phyloP scores from a whole-genome alignment of 2,888 invertebrate species.

The Lampropteryx suffumata region DNA sequence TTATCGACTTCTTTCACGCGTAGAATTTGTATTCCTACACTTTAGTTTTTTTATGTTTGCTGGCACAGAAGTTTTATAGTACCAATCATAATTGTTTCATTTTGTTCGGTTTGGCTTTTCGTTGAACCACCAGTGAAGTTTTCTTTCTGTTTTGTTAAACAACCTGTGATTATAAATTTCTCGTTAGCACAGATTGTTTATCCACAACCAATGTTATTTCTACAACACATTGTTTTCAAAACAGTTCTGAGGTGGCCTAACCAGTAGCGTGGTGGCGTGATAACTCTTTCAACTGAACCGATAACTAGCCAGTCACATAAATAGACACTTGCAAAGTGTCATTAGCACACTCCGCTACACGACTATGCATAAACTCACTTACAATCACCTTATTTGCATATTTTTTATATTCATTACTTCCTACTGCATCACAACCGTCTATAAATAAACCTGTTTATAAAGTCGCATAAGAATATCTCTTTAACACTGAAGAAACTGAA shows the following conservation, averaged over 20 bases:
- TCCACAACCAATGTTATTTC: not conserved
- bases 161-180: not conserved
- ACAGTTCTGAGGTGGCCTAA: constrained; percentile 23
- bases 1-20: constrained; percentile 19
- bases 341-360: constrained; percentile 42
- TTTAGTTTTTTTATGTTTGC: no score
- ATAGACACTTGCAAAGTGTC: constrained; percentile 33
- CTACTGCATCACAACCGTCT: constrained; percentile 18
- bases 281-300: constrained; percentile 57
- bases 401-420: constrained; percentile 23
- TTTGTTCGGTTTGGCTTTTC: no score
- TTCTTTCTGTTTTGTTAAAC: no score
- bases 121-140: no score
- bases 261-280: constrained; percentile 43
- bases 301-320: constrained; percentile 29
- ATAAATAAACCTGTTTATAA: constrained; percentile 15
- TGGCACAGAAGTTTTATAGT: no score
- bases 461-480: not conserved
- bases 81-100: no score
- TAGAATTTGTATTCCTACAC: no score
- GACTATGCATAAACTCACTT: constrained; percentile 44
- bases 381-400: constrained; percentile 36
- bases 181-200: not conserved
- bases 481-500: no score
- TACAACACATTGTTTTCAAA: constrained; percentile 10